These are phyloP conservation scores for Sporophila hypoxantha DNA, from an alignment of 2,113 vertebrate species.

Conservation along the genomic window DNA sequence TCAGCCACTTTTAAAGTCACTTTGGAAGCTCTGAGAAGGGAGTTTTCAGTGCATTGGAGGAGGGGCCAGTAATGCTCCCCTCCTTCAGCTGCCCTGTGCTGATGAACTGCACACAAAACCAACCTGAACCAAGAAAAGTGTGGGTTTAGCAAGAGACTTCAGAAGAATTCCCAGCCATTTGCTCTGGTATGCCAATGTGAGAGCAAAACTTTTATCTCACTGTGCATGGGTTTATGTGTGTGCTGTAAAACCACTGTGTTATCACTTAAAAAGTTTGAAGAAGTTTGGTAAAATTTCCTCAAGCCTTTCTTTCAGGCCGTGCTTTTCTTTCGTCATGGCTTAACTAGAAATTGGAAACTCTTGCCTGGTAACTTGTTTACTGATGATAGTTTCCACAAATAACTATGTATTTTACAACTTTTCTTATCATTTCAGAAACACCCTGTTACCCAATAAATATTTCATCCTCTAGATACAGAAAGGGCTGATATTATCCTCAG, in stretches of 20 bases:
- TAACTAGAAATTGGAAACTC: background rate
- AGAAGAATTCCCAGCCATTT: background rate
- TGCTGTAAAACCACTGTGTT: background rate
- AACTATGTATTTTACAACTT: background rate
- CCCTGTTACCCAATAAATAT: background rate
- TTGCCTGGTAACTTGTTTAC: constrained; percentile 1
- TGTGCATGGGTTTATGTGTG: fast-evolving
- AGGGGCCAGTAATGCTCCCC: background rate
- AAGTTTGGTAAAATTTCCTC: background rate
- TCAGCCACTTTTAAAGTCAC: background rate
- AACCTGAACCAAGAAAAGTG: fast-evolving
- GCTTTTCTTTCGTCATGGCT: background rate
- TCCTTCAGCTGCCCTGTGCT: background rate
- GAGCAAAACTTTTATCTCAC: background rate
- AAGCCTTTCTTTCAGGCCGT: background rate
- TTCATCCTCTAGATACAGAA: background rate
- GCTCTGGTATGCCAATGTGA: background rate
- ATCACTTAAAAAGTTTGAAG: background rate
- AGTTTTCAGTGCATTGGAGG: background rate
- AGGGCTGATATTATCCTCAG: background rate
- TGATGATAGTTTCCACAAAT: background rate
- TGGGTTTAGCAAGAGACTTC: background rate
- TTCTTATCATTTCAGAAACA: constrained; percentile 20
- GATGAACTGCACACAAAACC: background rate
- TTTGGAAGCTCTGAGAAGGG: background rate